Evolutionary conservation across 2,888 invertebrate genomes (phyloP).

Genomic region (Eucera pruinosa): DNA sequence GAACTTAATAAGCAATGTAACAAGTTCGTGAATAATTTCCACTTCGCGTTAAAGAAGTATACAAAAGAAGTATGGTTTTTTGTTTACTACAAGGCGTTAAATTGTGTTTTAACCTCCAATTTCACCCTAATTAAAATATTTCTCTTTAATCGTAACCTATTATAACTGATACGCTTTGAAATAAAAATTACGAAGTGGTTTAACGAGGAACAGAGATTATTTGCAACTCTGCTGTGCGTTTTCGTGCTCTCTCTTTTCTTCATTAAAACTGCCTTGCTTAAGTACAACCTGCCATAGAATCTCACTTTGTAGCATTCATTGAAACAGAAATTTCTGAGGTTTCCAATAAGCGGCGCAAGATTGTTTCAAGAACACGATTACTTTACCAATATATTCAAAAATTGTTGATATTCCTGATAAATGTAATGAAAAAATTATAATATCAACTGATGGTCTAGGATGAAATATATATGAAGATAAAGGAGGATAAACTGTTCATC

Average conservation of each 20-base stretch:
- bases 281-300: background rate
- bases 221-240: background rate
- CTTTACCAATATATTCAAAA: too few species aligned
- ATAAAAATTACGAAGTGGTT: background rate
- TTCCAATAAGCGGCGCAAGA: background rate
- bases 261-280: background rate
- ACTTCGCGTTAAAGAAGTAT: too few species aligned
- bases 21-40: too few species aligned
- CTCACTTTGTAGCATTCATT: background rate
- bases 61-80: too few species aligned
- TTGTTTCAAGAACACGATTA: too few species aligned
- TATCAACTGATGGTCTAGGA: too few species aligned
- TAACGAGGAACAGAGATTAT: background rate
- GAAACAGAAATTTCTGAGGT: background rate
- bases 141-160: too few species aligned
- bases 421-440: too few species aligned
- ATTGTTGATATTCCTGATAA: too few species aligned
- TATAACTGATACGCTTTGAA: background rate
- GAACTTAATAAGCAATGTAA: too few species aligned
- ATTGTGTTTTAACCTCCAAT: background rate
- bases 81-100: background rate
- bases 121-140: constrained; percentile 1
- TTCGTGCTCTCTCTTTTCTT: background rate
- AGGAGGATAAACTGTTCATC: too few species aligned
- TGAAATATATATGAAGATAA: too few species aligned